Evolutionary conservation across 1,140 invertebrate species (phyloP).

Genomic region (Drosophila pachea): DNA sequence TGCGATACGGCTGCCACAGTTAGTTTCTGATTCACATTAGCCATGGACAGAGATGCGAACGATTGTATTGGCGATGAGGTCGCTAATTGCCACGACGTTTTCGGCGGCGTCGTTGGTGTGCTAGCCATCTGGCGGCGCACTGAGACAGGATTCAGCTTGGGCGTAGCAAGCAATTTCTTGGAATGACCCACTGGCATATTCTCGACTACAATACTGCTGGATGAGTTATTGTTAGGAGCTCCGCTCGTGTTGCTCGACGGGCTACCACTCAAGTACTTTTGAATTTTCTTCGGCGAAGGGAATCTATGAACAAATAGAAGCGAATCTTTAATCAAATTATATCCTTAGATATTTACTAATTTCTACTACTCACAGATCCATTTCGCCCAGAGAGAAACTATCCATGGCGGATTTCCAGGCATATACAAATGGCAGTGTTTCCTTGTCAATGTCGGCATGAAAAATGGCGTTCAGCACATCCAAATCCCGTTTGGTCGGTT

Average conservation of each 20-base stretch:
- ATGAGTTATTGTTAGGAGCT: neutral
- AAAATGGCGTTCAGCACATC: slow-evolving; percentile 85
- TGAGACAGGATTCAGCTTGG: slow-evolving; percentile 32
- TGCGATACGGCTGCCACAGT: slow-evolving; percentile 24
- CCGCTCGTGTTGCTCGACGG: slow-evolving; percentile 3
- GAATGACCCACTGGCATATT: slow-evolving; percentile 8
- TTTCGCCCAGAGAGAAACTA: slow-evolving; percentile 80
- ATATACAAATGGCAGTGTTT: slow-evolving; percentile 84
- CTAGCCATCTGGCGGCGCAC: neutral
- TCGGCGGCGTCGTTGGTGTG: slow-evolving; percentile 22
- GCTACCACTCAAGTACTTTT: slow-evolving; percentile 6
- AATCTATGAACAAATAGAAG: slow-evolving; percentile 30
- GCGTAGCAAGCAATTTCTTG: slow-evolving; percentile 35
- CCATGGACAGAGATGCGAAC: slow-evolving; percentile 1
- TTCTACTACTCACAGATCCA: slow-evolving; percentile 80
- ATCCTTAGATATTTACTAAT: neutral
- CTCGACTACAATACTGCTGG: slow-evolving; percentile 14
- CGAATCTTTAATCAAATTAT: too few species aligned
- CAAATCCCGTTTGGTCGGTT: slow-evolving; percentile 85
- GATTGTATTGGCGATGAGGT: slow-evolving; percentile 8
- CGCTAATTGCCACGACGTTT: neutral
- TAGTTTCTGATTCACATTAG: slow-evolving; percentile 8
- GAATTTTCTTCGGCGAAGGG: slow-evolving; percentile 46
- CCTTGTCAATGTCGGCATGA: slow-evolving; percentile 79
- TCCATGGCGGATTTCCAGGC: slow-evolving; percentile 84